A percentile compares a stretch with the other conserved stretches of the same genome.
Conservation (phyloP, 2,797 vertebrate species). For the Lutjanus campechanus region DNA sequence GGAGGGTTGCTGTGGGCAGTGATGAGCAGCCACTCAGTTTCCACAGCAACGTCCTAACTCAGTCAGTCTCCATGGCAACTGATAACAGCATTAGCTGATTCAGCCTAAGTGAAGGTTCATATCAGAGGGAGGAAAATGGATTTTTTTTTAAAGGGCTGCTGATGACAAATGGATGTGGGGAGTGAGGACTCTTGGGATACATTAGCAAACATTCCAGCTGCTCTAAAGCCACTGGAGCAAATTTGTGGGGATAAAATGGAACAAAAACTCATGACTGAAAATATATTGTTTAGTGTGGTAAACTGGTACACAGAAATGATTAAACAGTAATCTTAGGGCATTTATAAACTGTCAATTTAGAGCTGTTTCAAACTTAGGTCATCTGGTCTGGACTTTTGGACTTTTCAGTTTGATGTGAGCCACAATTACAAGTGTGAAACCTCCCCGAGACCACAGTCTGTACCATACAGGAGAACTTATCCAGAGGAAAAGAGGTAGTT, state of each 20-base stretch:
- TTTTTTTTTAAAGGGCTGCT: constrained; percentile 37
- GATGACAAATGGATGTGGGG: constrained; percentile 38
- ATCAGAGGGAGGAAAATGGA: constrained; percentile 45
- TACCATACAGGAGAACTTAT: too few species aligned
- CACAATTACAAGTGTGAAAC: too few species aligned
- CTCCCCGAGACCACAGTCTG: too few species aligned
- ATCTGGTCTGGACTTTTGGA: too few species aligned
- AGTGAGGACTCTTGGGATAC: constrained; percentile 17
- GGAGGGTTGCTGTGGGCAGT: constrained; percentile 79
- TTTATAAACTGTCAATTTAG: neutral
- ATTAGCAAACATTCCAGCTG: neutral
- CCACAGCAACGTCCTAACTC: constrained; percentile 85
- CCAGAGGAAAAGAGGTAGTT: too few species aligned
- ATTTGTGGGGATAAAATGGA: neutral
- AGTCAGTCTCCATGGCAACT: constrained; percentile 88
- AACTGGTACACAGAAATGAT: neutral
- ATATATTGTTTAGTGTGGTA: constrained; percentile 1
- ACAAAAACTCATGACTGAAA: neutral
- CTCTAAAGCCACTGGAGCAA: constrained; percentile 12
- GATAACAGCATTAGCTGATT: constrained; percentile 84
- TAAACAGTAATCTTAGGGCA: neutral
- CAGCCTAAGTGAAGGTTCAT: constrained; percentile 73
- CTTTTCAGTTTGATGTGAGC: too few species aligned
- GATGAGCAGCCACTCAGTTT: constrained; percentile 81
- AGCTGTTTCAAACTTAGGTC: too few species aligned